These are phyloP conservation scores for Bradypodion pumilum DNA, from an alignment of 2,797 vertebrate species.

Conservation along the genomic window DNA sequence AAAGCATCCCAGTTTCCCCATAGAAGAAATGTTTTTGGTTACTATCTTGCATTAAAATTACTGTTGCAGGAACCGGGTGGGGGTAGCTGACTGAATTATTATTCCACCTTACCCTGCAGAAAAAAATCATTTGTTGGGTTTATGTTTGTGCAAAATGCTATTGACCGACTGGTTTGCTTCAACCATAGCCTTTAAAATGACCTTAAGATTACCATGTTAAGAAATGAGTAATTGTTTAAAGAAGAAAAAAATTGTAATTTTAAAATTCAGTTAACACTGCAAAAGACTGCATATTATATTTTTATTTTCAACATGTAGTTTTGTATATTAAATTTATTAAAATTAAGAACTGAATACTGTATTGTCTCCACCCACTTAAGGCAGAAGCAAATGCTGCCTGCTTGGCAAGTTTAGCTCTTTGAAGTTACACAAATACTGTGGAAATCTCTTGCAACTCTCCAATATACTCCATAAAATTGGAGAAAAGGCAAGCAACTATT, in stretches of 20 bases:
- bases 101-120: conserved; percentile 50
- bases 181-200: conserved; percentile 73
- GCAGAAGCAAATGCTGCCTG: conserved; percentile 57
- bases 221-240: conserved; percentile 75
- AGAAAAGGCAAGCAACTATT: conserved; percentile 30
- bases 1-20: conserved; percentile 55
- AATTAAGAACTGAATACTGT: conserved; percentile 71
- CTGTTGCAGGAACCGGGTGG: conserved; percentile 45
- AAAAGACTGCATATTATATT: conserved; percentile 71
- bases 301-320: conserved; percentile 78
- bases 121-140: conserved; percentile 65
- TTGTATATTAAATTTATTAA: conserved; percentile 77
- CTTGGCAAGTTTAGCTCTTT: conserved; percentile 25
- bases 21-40: conserved; percentile 53
- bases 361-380: conserved; percentile 67
- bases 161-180: conserved; percentile 71
- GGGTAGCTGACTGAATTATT: conserved; percentile 37
- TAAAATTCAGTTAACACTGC: conserved; percentile 77
- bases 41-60: conserved; percentile 56
- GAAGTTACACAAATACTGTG: neutral
- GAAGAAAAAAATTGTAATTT: conserved; percentile 74
- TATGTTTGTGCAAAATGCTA: conserved; percentile 70
- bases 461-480: neutral
- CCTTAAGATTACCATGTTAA: conserved; percentile 73
- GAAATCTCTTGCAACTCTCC: neutral